phyloP scores from a whole-genome alignment of 2,113 vertebrate genomes.

The Phyllopteryx taeniolatus region DNA sequence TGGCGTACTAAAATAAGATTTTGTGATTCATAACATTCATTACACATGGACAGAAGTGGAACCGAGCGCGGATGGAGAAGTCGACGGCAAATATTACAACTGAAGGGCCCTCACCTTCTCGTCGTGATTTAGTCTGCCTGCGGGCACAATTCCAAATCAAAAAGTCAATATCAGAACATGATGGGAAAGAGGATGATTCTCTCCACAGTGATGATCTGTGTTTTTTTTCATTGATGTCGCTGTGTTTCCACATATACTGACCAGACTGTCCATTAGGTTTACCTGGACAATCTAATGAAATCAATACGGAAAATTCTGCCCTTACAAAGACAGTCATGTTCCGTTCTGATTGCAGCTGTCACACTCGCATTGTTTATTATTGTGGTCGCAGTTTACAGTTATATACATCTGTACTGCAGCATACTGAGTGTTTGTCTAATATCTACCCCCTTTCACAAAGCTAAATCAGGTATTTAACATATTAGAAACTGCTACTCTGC shows the following conservation, averaged over 20 bases:
- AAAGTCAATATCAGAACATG: slow-evolving; percentile 35
- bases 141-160: slow-evolving; percentile 34
- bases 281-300: neutral
- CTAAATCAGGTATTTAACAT: neutral
- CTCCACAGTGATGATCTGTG: slow-evolving; percentile 30
- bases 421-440: neutral
- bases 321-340: neutral
- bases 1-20: neutral
- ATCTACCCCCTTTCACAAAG: neutral
- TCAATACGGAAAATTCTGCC: neutral
- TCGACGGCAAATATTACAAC: slow-evolving; percentile 31
- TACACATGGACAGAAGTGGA: slow-evolving; percentile 10
- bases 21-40: slow-evolving; percentile 17
- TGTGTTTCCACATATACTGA: neutral
- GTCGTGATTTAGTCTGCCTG: slow-evolving; percentile 42
- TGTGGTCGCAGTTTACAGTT: too few species aligned
- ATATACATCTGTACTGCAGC: slow-evolving; percentile 11
- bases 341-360: slow-evolving; percentile 11
- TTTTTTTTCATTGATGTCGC: slow-evolving; percentile 26
- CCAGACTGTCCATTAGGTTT: neutral
- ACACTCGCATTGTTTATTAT: neutral
- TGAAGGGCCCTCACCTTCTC: slow-evolving; percentile 22
- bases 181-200: slow-evolving; percentile 28
- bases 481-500: slow-evolving; percentile 10
- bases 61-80: slow-evolving; percentile 23